A percentile compares a stretch with the other conserved stretches of the same genome.
These are phyloP conservation scores for Protaetia brevitarsis DNA, from an alignment of 1,140 invertebrate species.

Conservation along the genomic window DNA sequence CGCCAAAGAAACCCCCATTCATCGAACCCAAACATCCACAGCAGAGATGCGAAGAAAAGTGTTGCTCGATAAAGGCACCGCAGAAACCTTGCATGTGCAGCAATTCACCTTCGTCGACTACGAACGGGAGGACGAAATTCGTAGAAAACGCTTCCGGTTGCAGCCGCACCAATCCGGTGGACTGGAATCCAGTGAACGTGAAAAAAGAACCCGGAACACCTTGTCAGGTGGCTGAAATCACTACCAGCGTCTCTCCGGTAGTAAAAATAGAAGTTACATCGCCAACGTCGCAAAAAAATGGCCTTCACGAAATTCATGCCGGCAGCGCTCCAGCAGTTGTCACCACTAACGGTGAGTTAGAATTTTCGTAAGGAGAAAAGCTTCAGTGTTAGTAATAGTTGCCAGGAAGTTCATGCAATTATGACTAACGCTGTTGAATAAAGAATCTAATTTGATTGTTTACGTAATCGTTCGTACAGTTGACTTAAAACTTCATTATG, in stretches of 20 bases:
- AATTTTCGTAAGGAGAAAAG: too few species aligned
- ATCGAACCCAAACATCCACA: slow-evolving; percentile 17
- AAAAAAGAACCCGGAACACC: slow-evolving; percentile 59
- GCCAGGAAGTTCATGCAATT: too few species aligned
- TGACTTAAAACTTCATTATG: too few species aligned
- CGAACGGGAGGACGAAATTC: slow-evolving; percentile 25
- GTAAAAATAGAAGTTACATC: slow-evolving; percentile 54
- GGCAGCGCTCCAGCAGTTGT: slow-evolving; percentile 23
- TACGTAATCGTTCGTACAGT: too few species aligned
- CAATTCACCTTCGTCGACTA: slow-evolving; percentile 27
- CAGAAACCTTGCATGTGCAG: slow-evolving; percentile 40
- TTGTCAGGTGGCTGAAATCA: slow-evolving; percentile 65
- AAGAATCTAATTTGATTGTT: too few species aligned
- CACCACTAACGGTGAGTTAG: slow-evolving; percentile 33
- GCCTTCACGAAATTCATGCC: slow-evolving; percentile 2
- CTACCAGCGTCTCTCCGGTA: slow-evolving; percentile 57
- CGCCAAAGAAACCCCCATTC: slow-evolving; percentile 42
- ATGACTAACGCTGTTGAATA: too few species aligned
- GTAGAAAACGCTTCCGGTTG: slow-evolving; percentile 42
- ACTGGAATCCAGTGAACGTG: slow-evolving; percentile 53
- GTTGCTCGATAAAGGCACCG: slow-evolving; percentile 36
- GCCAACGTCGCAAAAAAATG: slow-evolving; percentile 40
- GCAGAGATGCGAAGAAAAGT: slow-evolving; percentile 43
- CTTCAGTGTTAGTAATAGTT: too few species aligned
- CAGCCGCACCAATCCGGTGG: slow-evolving; percentile 57